phyloP scores from a whole-genome alignment of 2,113 vertebrate genomes.

The Rhegmatorhina hoffmannsi region DNA sequence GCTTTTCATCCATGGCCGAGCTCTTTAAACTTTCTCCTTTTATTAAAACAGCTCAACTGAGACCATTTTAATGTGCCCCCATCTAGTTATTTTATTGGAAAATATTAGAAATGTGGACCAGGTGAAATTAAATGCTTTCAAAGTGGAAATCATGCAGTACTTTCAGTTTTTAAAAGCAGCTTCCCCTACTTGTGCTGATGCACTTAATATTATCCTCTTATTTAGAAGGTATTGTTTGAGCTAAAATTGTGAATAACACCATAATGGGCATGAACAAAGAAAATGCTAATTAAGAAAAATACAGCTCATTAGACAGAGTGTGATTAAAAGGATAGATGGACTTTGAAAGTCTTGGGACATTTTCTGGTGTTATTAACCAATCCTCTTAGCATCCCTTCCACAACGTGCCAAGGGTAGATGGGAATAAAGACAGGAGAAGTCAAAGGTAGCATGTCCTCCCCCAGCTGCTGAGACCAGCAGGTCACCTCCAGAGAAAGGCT shows the following conservation, averaged over 20 bases:
- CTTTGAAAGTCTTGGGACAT: conserved; percentile 13
- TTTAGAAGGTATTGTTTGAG: conserved; percentile 60
- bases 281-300: conserved; percentile 52
- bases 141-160: conserved; percentile 56
- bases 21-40: conserved; percentile 70
- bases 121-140: conserved; percentile 66
- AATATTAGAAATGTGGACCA: conserved; percentile 59
- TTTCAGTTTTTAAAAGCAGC: conserved; percentile 34
- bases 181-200: conserved; percentile 29
- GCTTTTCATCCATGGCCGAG: conserved; percentile 69
- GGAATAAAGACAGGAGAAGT: background rate
- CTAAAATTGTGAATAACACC: conserved; percentile 44
- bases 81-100: conserved; percentile 68
- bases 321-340: conserved; percentile 55
- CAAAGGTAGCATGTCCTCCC: background rate
- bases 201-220: conserved; percentile 40
- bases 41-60: conserved; percentile 73
- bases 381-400: background rate
- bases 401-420: background rate
- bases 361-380: conserved; percentile 24
- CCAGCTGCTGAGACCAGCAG: background rate
- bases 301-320: conserved; percentile 27
- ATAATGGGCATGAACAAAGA: conserved; percentile 43
- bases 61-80: conserved; percentile 63
- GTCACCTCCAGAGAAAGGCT: background rate